phyloP scores from a whole-genome alignment of 64 coral and sea anemone genomes.

The Montipora foliosa region DNA sequence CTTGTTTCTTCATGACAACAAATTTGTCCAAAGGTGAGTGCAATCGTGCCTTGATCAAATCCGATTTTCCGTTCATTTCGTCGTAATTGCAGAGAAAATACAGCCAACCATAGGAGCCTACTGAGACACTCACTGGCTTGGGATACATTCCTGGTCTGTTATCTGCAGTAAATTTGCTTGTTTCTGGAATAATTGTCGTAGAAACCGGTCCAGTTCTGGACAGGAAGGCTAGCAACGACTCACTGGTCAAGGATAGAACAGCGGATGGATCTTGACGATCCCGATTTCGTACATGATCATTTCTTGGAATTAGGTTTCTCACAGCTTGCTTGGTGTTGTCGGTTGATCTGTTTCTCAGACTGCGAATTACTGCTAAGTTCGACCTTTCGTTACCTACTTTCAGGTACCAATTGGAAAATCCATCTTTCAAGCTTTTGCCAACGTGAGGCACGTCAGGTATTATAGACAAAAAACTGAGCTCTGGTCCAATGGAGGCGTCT shows the following conservation, averaged over 20 bases:
- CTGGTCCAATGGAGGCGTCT: slow-evolving; percentile 5
- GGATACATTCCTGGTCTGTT: slow-evolving; percentile 75
- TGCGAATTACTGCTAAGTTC: slow-evolving; percentile 25
- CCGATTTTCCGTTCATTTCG: too few species aligned
- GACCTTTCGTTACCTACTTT: slow-evolving; percentile 14
- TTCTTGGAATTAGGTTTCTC: slow-evolving; percentile 33
- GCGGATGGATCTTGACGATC: slow-evolving; percentile 40
- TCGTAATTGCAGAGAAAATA: slow-evolving; percentile 30
- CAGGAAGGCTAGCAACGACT: too few species aligned
- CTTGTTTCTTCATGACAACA: too few species aligned
- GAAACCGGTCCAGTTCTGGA: neutral
- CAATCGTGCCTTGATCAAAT: too few species aligned
- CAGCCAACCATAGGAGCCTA: slow-evolving; percentile 62
- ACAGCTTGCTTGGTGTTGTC: neutral
- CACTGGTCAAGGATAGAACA: too few species aligned
- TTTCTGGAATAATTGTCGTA: slow-evolving; percentile 62
- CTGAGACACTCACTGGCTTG: slow-evolving; percentile 59
- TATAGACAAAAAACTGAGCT: slow-evolving; percentile 4
- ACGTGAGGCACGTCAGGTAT: slow-evolving; percentile 41
- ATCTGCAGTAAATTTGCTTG: slow-evolving; percentile 61
- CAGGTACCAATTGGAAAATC: slow-evolving; percentile 55
- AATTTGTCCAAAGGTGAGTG: too few species aligned
- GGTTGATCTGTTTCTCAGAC: slow-evolving; percentile 4
- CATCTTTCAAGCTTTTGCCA: slow-evolving; percentile 51
- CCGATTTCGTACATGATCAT: slow-evolving; percentile 33